Conservation (phyloP, 37 sponge, comb jelly and placozoan genomes). For the Aplysina aerophoba region DNA sequence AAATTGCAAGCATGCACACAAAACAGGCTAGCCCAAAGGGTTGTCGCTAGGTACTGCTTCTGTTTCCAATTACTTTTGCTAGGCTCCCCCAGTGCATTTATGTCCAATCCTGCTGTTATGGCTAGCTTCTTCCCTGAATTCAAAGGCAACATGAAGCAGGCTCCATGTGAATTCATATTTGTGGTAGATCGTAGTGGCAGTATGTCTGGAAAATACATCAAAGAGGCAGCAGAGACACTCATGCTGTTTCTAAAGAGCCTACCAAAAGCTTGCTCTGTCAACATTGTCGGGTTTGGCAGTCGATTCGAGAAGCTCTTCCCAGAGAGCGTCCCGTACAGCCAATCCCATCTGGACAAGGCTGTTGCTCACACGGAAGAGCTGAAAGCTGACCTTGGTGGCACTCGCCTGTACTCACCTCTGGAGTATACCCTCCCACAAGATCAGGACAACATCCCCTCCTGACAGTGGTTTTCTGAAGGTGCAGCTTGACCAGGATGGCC, state of each 20-base stretch:
- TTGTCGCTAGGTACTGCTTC: too few species aligned
- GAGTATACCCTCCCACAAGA: constrained; percentile 56
- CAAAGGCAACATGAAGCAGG: neutral
- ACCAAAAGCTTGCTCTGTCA: constrained; percentile 66
- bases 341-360: constrained; percentile 54
- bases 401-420: constrained; percentile 66
- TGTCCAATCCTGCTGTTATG: constrained; percentile 44
- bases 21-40: too few species aligned
- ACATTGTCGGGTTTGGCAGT: constrained; percentile 79
- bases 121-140: constrained; percentile 61
- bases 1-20: too few species aligned
- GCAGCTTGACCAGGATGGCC: constrained; percentile 12
- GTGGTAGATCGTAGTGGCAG: constrained; percentile 77
- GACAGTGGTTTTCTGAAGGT: neutral
- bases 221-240: constrained; percentile 53
- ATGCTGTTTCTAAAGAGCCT: constrained; percentile 63
- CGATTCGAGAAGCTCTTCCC: constrained; percentile 48
- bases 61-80: too few species aligned
- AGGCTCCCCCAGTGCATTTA: too few species aligned
- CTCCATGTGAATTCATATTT: constrained; percentile 71
- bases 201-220: constrained; percentile 65
- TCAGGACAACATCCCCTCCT: neutral
- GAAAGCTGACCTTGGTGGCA: constrained; percentile 73
- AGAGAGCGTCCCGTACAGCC: constrained; percentile 43
- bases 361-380: constrained; percentile 39